Evolutionary conservation across 2,888 invertebrate genomes (phyloP), one percentile per base, ranked within the genome.

Genomic region (Pyrgus malvae): DNA sequence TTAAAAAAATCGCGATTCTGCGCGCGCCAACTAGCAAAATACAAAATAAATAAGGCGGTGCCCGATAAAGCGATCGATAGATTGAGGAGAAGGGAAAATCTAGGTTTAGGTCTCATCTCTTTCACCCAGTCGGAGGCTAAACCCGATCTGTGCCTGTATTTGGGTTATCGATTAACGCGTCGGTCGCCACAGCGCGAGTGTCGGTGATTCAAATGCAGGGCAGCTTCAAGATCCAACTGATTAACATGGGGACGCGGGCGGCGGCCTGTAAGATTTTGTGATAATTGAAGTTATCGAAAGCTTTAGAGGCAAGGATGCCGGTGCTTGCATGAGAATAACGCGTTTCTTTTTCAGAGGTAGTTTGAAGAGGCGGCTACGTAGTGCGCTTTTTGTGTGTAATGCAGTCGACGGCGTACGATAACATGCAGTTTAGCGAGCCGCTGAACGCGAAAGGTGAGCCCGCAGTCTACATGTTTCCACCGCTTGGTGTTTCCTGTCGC

Each of bases 171-270:
- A 87, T 88, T 83, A n/a, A 64, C 61, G 63, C 60, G 72, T 72
- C 66, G 65, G 62, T 61, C 54, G 54, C 62, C 69, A 69, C 70
- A 68, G 73, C 65, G 70, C 68, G 73, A 66, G 72, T 65, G 72
- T 70, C 72, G 78, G 71, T 72, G 80, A 75, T 70, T 75, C 78
- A 76, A 84, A 93, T 93, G 93, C 92, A 93, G 86, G 93, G 93
- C 85, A 93, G 93, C 83, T 93, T 93, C 87, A 93, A 91, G 91
- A 92, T 93, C 73, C 93, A 93, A 80, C 92, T 93, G 73, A 92
- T 93, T 88, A 95, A 94, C 89, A 97, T 97, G 97, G 97, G 97
- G 87, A 97, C 97, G 70, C 93, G 96, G 91, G 96, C 96, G 81
- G 97, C 97, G 81, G 96, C 97, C 83, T 97, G 97, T 97, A 92